Percentiles rank a stretch among this genome's conserved stretches.
These are phyloP conservation scores for Rafetus swinhoei DNA, from an alignment of 2,113 vertebrate genomes.

Conservation along the genomic window DNA sequence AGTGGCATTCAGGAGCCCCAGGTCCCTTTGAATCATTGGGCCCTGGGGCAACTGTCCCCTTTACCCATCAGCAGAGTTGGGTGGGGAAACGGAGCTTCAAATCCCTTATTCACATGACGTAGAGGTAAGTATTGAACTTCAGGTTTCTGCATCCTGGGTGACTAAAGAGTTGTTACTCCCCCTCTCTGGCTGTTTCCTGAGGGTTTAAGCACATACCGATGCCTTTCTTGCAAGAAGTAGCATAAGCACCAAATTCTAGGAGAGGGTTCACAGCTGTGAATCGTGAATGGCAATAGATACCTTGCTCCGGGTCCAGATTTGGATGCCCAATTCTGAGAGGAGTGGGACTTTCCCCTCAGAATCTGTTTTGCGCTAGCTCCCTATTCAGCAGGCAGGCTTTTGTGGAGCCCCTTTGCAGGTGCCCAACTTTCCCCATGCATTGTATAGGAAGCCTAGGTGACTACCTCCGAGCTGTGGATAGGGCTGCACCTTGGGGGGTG, in stretches of 20 bases:
- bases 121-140: not conserved
- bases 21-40: no score
- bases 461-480: not conserved
- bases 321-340: not conserved
- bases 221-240: not conserved
- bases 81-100: not conserved
- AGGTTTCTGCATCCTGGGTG: no score
- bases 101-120: not conserved
- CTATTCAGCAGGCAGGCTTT: not conserved
- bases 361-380: not conserved
- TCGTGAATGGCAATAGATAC: not conserved
- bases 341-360: not conserved
- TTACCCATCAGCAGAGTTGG: no score
- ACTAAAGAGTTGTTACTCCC: not conserved
- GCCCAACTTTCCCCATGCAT: not conserved
- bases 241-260: not conserved
- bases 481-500: no score
- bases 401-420: not conserved
- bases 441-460: not conserved
- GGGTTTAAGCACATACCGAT: not conserved
- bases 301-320: not conserved
- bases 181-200: not conserved
- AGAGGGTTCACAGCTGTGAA: not conserved
- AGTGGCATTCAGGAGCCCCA: no score
- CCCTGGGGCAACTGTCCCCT: no score